A percentile compares a stretch with the other conserved stretches of the same genome.
phyloP scores from a whole-genome alignment of 2,113 vertebrate species.

The Actenoides hombroni region DNA sequence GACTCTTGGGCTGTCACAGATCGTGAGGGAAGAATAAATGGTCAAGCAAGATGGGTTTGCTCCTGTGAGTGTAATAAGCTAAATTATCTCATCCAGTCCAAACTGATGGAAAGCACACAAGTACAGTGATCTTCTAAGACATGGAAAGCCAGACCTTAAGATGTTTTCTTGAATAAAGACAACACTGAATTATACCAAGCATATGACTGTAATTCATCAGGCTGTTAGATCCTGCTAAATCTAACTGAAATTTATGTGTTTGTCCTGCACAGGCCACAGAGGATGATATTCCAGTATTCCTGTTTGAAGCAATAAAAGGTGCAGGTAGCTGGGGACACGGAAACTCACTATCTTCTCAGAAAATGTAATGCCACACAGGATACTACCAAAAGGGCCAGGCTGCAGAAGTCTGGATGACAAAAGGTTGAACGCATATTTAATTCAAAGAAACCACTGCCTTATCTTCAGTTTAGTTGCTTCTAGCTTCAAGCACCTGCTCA shows the following conservation, averaged over 20 bases:
- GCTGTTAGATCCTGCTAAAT: not conserved
- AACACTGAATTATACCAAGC: not conserved
- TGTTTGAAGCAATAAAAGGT: not conserved
- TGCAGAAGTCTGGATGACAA: not conserved
- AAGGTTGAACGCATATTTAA: not conserved
- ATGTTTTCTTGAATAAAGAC: not conserved
- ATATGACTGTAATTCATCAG: not conserved
- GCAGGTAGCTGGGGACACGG: not conserved
- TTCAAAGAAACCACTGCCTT: not conserved
- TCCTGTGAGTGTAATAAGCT: not conserved
- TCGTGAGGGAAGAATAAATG: not conserved
- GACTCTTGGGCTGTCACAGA: not conserved
- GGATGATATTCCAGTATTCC: not conserved
- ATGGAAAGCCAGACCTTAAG: not conserved
- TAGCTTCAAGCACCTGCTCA: not conserved
- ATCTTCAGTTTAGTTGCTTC: not conserved
- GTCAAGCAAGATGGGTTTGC: not conserved
- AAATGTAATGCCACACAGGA: not conserved
- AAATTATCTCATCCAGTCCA: not conserved
- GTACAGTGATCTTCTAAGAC: not conserved
- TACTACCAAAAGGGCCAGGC: not conserved
- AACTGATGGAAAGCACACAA: not conserved
- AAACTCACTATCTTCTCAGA: not conserved
- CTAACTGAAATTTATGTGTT: not conserved
- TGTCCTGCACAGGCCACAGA: not conserved